Conservation (phyloP, 2,113 vertebrate species). For the Ammospiza nelsoni region DNA sequence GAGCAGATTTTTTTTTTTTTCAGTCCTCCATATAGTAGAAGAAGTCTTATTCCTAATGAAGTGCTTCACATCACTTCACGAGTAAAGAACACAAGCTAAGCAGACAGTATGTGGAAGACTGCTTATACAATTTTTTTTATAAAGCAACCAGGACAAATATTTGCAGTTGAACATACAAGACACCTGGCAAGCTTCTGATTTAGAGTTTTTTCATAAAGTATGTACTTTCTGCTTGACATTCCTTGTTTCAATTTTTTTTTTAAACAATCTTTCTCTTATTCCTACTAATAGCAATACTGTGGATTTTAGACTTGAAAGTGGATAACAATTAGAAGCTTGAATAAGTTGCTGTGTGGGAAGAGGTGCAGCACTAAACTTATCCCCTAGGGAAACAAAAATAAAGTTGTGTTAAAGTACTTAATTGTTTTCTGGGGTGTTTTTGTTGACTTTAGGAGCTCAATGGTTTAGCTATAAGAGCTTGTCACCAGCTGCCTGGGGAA, state of each 20-base stretch:
- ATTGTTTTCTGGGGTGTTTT: fast-evolving
- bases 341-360: not conserved
- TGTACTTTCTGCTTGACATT: not conserved
- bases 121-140: not conserved
- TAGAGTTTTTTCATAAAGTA: not conserved
- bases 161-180: not conserved
- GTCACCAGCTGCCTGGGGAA: not conserved
- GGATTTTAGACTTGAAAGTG: not conserved
- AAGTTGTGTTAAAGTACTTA: not conserved
- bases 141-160: not conserved
- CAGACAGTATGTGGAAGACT: not conserved
- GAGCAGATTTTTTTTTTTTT: not conserved
- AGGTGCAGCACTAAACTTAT: not conserved
- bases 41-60: not conserved
- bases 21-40: not conserved
- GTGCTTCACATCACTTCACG: not conserved
- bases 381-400: not conserved
- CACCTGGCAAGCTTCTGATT: not conserved
- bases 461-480: not conserved
- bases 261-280: not conserved
- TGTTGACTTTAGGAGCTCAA: not conserved
- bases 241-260: not conserved
- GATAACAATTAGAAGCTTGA: not conserved
- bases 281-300: not conserved
- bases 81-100: not conserved